Base-by-base conservation (phyloP, 2,113 vertebrate genomes). In the Microtus oregoni region DNA sequence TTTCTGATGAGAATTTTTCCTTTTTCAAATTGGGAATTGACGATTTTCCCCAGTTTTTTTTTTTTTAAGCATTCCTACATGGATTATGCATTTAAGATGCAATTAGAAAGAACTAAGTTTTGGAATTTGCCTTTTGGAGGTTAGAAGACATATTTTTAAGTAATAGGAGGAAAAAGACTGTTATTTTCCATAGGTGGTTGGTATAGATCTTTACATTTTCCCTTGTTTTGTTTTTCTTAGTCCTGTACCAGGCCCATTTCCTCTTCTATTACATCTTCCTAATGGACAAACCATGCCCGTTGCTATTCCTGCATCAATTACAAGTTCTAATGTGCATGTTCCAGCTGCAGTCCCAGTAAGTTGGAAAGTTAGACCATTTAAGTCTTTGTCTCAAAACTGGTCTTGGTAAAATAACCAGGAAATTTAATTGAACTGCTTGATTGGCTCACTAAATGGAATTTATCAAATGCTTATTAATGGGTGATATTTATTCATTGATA, bases 271-370 rank as follows among this genome's bases (percentile, higher is more conserved):
- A 98, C 99, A 99, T 99, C 99, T 99, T 98, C 99, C 99, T 98
- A 99, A 99, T 97, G 99, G 99, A 98, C 99, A 99, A 98, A 99
- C 99, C 97, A 99, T 99, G 99, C 99, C 99, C 97, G 99, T 99
- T 95, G 99, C 99, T 98, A 99, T 99, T 98, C 99, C 99, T 98
- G 99, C 99, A 92, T 99, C 99, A 98, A 99, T 99, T 98, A 99
- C 99, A 98, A 99, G 99, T 99, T 99, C 99, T 98, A 99, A 99
- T 98, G 99, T 99, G 97, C 99, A 99, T 98, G 99, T 99, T 98
- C 99, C 99, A 98, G 98, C 99, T 98, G 98, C 99, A 98, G 99
- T 99, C 98, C 99, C 99, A 98, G 99, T 99, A 99, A 99, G 99
- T 99, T 81, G 94, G 70, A 96, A 94, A 90, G 89, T 96, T 89